These are phyloP conservation scores for Dreissena polymorpha DNA, from an alignment of 1,140 invertebrate genomes.

Conservation along the genomic window DNA sequence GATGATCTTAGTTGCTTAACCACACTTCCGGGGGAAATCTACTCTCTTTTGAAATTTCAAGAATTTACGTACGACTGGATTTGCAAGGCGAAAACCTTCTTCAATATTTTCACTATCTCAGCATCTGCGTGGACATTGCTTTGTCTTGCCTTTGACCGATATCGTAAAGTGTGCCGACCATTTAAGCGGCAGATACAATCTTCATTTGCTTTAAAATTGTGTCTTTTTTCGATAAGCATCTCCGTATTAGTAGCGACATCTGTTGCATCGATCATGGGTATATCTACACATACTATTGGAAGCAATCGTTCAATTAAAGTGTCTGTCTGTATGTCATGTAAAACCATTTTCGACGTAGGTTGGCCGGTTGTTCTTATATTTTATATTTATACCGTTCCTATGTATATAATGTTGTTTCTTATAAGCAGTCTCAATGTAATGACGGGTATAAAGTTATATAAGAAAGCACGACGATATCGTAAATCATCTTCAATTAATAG, in stretches of 20 bases:
- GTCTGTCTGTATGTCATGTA: slow-evolving; percentile 13
- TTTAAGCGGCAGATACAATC: slow-evolving; percentile 56
- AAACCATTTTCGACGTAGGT: not conserved
- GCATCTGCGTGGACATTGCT: slow-evolving; percentile 59
- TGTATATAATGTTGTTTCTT: slow-evolving; percentile 15
- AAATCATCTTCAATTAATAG: too few relatives aligned
- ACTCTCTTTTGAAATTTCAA: slow-evolving; percentile 62
- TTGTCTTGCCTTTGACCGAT: slow-evolving; percentile 61
- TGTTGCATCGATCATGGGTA: slow-evolving; percentile 21
- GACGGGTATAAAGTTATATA: not conserved
- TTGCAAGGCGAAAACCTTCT: slow-evolving; percentile 60
- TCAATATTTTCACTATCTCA: slow-evolving; percentile 60
- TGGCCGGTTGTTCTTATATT: slow-evolving; percentile 21
- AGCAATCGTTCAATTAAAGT: not conserved
- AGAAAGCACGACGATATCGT: too few relatives aligned
- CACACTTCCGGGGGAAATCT: slow-evolving; percentile 63
- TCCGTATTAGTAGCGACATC: slow-evolving; percentile 23
- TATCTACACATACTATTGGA: slow-evolving; percentile 18
- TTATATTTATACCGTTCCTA: slow-evolving; percentile 18
- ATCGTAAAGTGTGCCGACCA: slow-evolving; percentile 61
- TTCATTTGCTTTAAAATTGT: slow-evolving; percentile 8
- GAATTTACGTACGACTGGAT: slow-evolving; percentile 48
- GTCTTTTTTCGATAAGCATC: slow-evolving; percentile 1
- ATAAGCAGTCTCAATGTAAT: slow-evolving; percentile 9
- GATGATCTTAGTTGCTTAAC: slow-evolving; percentile 62